Evolutionary conservation across 2,888 invertebrate species (phyloP), one percentile per base, ranked within the genome.

Genomic region (Schizaphis graminum): DNA sequence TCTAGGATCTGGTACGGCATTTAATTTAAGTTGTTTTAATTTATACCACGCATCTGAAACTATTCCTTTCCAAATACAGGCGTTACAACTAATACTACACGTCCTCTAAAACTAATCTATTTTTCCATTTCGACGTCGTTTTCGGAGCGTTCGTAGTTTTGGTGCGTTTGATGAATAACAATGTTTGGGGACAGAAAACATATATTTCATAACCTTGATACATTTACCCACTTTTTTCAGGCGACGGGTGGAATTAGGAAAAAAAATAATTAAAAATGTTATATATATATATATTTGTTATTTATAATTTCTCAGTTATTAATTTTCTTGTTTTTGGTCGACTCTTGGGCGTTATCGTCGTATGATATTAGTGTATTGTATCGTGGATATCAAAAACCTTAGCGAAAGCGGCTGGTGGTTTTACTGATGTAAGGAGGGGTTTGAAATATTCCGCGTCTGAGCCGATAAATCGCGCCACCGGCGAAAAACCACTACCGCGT

Each of bases 381-480:
- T 77, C 8, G 1, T 24, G 8, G 35, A 35, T 77, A 77, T 77
- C 21, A 21, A n/a, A 35, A 35, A 8, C 35, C 8, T 8, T 21
- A 35, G 35, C 35, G 3, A 77, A 35, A 35, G 77, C 35, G 77
- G 77, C 35, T 35, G 77, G 35, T 77, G 21, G 77, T 35, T 77
- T 7, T 35, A 77, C 21, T 77, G 77, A 77, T 77, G 21, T 77
- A 8, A 35, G 77, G 35, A 77, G 35, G 16, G 77, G 77, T 77
- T 41, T 77, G 77, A 77, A 77, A 77, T 77, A 77, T 35, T 35
- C 77, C 87, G 3, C 16, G 90, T 56, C 53, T 56, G 4, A 56
- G 91, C 41, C 44, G 35, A 85, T 91, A 91, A 91, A 91, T 91
- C 85, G 91, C 56, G 44, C 44, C 56, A 44, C 21, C 26, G 91